Base-by-base conservation (phyloP, 2,113 vertebrate species). In the Euleptes europaea region DNA sequence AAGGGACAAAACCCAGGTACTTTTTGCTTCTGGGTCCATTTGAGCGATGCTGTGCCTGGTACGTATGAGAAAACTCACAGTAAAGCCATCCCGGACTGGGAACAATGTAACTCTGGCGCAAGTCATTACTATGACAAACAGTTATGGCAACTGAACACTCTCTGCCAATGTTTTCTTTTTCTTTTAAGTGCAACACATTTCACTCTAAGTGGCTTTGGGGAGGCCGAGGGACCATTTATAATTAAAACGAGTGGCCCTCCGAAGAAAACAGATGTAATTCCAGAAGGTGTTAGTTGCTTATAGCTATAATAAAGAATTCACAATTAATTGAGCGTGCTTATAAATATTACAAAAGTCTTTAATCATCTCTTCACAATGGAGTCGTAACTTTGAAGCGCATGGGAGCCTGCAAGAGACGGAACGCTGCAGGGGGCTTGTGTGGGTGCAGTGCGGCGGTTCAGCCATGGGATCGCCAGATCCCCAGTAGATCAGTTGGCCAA, bases 191-290 rank as follows among this genome's bases (percentile, higher is more conserved):
- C 21, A 26, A n/a, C 69, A 67, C 86, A 79, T 83, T 84, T 87
- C 81, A 66, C 76, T 73, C 54, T 83, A 51, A 83, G 60, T 74
- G 57, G 81, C 57, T 87, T 79, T 13, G 1, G 33, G 57, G 75
- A 79, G 70, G 35, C 44, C 69, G 63, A 35, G 17, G 66, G 82
- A 35, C 80, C 73, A 78, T 80, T 88, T 84, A 75, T 80, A 70
- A 84, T 85, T 63, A 57, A 80, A 88, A 84, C 11, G 11, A 88
- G 86, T 47, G 65, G 71, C 71, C 82, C 71, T 88, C 83, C 60
- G 81, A 80, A 76, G 72, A 70, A 81, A 80, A 75, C 63, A 80
- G 72, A 84, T 23, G n/a, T 51, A 80, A 63, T 84, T 67, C 63
- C 73, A 63, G 71, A 74, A 88, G 71, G 63, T 23, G 23, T 80